Evolutionary conservation across 2,797 vertebrate genomes (phyloP), one percentile per base, ranked within the genome.

Genomic region (Melanogrammus aeglefinus): DNA sequence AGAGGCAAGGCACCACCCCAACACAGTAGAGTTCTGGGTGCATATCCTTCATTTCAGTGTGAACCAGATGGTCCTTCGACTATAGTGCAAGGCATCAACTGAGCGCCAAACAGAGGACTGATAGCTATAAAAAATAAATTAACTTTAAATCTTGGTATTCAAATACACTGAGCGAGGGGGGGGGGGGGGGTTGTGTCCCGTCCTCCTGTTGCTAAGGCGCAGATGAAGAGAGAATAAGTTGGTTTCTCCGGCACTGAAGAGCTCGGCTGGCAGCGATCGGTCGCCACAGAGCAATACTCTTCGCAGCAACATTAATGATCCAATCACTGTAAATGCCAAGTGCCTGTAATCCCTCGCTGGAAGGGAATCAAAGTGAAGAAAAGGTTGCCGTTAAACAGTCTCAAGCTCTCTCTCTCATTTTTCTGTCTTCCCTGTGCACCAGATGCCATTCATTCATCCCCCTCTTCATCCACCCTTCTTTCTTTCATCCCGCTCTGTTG

Each of bases 311-410:
- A 92, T 89, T 91, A 93, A 93, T 93, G 92, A 94, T 92, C 90
- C 87, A 91, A 90, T 93, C 90, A 92, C 89, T 93, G 90, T 92
- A 92, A 94, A 94, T 92, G 92, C 93, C 92, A 93, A 94, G 93
- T 93, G 92, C 91, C 89, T 91, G 86, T 94, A 95, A 95, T 95
- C 93, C 92, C 87, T 91, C 87, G 82, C 90, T 95, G 94, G 93
- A 94, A 88, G 89, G 83, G 83, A 94, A 94, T 95, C 92, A 94
- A 94, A 95, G 93, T 87, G 87, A 92, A 90, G 89, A 91, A 94
- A 94, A 94, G 94, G 92, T 94, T 94, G 94, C 93, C 90, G 94
- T 95, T 96, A 95, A 98, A 99, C 96, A 98, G 98, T 99, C 95
- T 96, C 92, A 95, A 96, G 96, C 96, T 96, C 96, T 93, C 77